Base-by-base conservation (phyloP, 2,888 invertebrate species). In the Limnephilus lunatus region DNA sequence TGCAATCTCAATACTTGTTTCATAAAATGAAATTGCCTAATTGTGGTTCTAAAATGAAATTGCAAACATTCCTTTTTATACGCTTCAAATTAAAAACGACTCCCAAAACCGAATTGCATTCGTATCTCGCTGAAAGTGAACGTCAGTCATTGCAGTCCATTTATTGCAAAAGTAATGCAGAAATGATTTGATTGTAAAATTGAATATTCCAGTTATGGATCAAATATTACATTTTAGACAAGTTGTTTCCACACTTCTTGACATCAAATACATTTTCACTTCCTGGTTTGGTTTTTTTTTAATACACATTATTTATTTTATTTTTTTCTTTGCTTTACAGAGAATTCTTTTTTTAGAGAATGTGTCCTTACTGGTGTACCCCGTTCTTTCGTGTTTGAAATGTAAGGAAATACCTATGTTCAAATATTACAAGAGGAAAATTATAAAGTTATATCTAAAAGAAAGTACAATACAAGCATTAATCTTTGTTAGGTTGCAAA, bases 91-190 rank as follows among this genome's bases (percentile, higher is more conserved):
- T n/a, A 35, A 83, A 83, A 83, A 86, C 48, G 12, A 30, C 86
- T 25, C 25, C 48, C 9, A 86, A 86, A 86, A 86, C 48, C 86
- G 48, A 86, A 35, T 85, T 39, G 85, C 44, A 85, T 85, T 85
- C 39, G 35, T 44, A 39, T n/a, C 39, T 83, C 19, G 48, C 7
- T 44, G 44, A 86, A 86, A 86, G 86, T 86, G 86, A 86, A 85
- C 85, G 85, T 39, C 53, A 25, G 39, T 68, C 68, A 68, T 68
- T 68, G 19, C 68, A 68, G 19, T 68, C 68, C 39, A n/a, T 35
- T 86, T 32, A 30, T 44, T 86, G 30, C 86, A 30, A 25, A 86
- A 48, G 48, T 86, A 86, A 85, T n/a, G 25, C 15, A 83, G 19
- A 68, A 68, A 25, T 68, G 25, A n/a, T 25, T 9, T 68, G 2